A percentile compares a stretch with the other conserved stretches of the same genome.
phyloP scores from a whole-genome alignment of 1,140 invertebrate species.

The Drosophila malerkotliana region DNA sequence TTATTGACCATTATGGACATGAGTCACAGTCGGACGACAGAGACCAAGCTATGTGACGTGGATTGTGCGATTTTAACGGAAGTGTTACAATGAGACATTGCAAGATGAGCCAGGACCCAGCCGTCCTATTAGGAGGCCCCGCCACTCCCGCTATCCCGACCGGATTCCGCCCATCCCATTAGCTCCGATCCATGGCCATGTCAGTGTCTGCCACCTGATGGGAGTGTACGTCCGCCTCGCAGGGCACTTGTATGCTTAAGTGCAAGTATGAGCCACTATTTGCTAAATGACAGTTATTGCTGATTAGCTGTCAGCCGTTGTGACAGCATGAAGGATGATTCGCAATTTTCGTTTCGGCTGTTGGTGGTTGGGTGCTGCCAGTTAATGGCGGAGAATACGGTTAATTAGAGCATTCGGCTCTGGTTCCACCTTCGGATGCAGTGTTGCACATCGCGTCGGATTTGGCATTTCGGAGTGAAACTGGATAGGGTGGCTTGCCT shows the following conservation, averaged over 20 bases:
- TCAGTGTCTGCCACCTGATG: slow-evolving; percentile 60
- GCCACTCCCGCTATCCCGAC: background rate
- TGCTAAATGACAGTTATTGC: slow-evolving; percentile 82
- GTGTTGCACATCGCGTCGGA: background rate
- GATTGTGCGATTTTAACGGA: slow-evolving; percentile 74
- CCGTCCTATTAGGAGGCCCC: too few relatives aligned
- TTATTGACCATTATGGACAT: slow-evolving; percentile 83
- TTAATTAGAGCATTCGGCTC: slow-evolving; percentile 80
- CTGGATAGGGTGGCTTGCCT: background rate
- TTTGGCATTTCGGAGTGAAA: background rate
- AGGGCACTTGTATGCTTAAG: slow-evolving; percentile 73
- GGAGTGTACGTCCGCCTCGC: slow-evolving; percentile 12
- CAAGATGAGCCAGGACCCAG: slow-evolving; percentile 11
- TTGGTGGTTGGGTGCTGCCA: slow-evolving; percentile 48
- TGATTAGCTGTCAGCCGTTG: slow-evolving; percentile 81
- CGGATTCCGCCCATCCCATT: background rate
- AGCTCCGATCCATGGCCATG: slow-evolving; percentile 25
- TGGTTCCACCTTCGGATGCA: slow-evolving; percentile 6
- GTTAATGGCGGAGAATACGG: slow-evolving; percentile 79
- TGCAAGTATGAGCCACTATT: slow-evolving; percentile 83
- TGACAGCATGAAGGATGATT: slow-evolving; percentile 81
- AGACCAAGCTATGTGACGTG: slow-evolving; percentile 17
- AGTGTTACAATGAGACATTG: slow-evolving; percentile 77
- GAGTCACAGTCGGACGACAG: slow-evolving; percentile 75
- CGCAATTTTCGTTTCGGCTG: slow-evolving; percentile 64